Conservation (phyloP, 2,113 vertebrate species). For the Phaethornis superciliosus region DNA sequence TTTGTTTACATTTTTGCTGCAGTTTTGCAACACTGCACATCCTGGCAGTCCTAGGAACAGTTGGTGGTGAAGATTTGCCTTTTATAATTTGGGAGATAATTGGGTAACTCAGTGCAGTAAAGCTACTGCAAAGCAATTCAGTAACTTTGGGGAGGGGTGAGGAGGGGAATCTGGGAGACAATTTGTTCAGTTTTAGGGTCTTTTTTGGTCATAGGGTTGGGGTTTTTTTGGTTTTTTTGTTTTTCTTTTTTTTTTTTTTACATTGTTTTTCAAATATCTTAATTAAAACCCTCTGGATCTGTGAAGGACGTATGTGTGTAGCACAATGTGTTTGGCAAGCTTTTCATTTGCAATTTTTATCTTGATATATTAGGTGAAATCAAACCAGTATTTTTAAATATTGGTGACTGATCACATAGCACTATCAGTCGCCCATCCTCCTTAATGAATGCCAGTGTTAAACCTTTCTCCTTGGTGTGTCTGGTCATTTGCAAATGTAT, state of each 20-base stretch:
- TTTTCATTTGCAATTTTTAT: neutral
- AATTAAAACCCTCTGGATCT: neutral
- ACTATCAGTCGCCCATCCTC: neutral
- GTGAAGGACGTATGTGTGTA: neutral
- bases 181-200: conserved; percentile 36
- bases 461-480: neutral
- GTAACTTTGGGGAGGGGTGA: conserved; percentile 42
- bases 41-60: conserved; percentile 74
- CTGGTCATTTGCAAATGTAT: neutral
- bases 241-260: neutral
- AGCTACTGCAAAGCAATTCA: conserved; percentile 59
- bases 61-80: conserved; percentile 79
- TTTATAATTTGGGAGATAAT: conserved; percentile 85
- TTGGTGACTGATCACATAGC: neutral
- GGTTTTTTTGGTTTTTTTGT: neutral
- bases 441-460: neutral
- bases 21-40: conserved; percentile 77
- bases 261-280: neutral
- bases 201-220: neutral
- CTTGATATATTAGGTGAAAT: neutral
- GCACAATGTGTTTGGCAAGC: neutral
- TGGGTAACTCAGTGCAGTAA: conserved; percentile 76
- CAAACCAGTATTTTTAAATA: neutral
- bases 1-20: conserved; percentile 80
- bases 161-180: neutral